Base-by-base conservation (phyloP, 2,888 invertebrate species). In the Amblyjoppa proteus region DNA sequence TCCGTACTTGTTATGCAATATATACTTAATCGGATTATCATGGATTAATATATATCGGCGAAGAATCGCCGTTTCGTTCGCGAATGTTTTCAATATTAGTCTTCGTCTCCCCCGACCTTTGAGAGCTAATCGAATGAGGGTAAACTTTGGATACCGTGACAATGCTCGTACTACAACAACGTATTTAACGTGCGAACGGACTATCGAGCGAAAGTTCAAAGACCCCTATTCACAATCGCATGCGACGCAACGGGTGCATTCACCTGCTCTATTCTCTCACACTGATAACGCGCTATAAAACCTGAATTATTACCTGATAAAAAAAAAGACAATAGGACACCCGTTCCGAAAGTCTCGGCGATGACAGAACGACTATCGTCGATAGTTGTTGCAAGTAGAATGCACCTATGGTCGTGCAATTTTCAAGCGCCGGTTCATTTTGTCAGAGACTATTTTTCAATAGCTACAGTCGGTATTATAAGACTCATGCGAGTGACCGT, bases 131-230 rank as follows among this genome's bases (percentile, higher is more conserved):
- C 25, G 53, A 71, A 34, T 11, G 11, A 69, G 56, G 53, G 56
- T 25, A 45, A 31, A 2, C 34, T 61, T 71, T 61, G 2, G 13
- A 71, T 64, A 71, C 51, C 34, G 64, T 13, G 56, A 58, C 25
- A 49, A 49, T 16, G 75, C 31, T 66, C 41, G 56, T 31, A 70
- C 51, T 70, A n/a, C 79, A 64, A 11, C 68, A 49, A n/a, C 25
- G 41, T 78, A 20, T 76, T 77, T 58, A 69, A 58, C 56, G 41
- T 38, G 49, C 16, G 70, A 16, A 80, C 45, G 5, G 41, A 25
- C 25, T 76, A 80, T 76, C 58, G 76, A 77, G 41, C 73, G 68
- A 7, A 68, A 70, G 84, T 84, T 84, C 84, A 74, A 77, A 81
- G 76, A 76, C 84, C 81, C 56, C 41, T 13, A 51, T 71, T 69